Conservation (phyloP, 1,140 invertebrate species). For the Myzus persicae region DNA sequence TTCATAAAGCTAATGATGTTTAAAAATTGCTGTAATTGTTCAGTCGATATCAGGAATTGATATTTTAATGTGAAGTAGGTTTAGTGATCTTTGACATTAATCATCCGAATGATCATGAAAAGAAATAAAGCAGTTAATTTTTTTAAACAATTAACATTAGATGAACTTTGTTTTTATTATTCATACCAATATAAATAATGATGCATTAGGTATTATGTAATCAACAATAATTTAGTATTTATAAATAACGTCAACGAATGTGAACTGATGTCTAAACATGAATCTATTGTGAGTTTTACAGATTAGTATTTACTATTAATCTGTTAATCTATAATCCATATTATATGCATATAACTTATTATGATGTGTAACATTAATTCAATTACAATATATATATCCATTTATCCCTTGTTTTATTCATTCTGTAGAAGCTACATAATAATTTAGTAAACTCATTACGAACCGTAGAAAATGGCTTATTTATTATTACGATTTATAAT, state of each 20-base stretch:
- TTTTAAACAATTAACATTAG: slow-evolving; percentile 17
- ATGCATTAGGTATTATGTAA: slow-evolving; percentile 19
- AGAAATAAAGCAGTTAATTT: neutral
- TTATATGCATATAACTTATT: neutral
- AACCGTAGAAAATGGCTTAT: neutral
- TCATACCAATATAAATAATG: neutral
- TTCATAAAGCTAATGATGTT: neutral
- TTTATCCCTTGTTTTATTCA: neutral
- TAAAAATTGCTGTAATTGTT: neutral
- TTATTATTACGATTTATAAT: neutral
- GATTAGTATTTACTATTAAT: neutral
- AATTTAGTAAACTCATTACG: neutral
- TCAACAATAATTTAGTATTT: neutral
- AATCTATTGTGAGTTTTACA: neutral
- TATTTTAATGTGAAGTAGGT: neutral
- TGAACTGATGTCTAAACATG: neutral
- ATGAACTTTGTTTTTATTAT: slow-evolving; percentile 8
- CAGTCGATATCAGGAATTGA: neutral
- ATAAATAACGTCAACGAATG: neutral
- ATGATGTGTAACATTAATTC: neutral
- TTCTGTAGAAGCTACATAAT: neutral
- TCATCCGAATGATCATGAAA: neutral
- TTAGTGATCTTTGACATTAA: neutral
- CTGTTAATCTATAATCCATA: neutral
- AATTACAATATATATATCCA: neutral